Evolutionary conservation across 2,888 invertebrate genomes (phyloP).

Genomic region (Salticus scenicus): DNA sequence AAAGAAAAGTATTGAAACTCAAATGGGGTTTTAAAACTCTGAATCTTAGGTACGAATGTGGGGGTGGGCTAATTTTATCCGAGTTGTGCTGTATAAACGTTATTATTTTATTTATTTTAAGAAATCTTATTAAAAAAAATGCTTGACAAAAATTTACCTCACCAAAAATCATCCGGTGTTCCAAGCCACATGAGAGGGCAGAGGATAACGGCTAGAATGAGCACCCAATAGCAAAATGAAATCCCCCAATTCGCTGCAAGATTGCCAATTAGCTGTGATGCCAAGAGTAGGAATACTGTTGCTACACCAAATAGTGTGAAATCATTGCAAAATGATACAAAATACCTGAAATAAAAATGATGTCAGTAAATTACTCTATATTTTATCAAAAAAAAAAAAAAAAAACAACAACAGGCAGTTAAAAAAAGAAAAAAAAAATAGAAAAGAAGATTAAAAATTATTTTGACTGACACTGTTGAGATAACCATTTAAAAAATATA

Average conservation of each 20-base stretch:
- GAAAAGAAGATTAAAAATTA: not conserved
- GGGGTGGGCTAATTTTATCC: too few relatives aligned
- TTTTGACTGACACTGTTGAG: too few relatives aligned
- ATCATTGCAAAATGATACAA: slow-evolving; percentile 57
- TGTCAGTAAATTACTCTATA: not conserved
- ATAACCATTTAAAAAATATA: too few relatives aligned
- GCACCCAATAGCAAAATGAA: slow-evolving; percentile 88
- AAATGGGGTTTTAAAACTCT: too few relatives aligned
- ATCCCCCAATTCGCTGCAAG: slow-evolving; percentile 79
- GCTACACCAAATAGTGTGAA: slow-evolving; percentile 80
- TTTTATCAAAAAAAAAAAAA: not conserved
- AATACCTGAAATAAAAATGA: slow-evolving; percentile 71
- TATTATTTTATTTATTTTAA: too few relatives aligned
- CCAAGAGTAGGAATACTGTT: slow-evolving; percentile 82
- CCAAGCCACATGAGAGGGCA: slow-evolving; percentile 91
- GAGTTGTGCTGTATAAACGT: too few relatives aligned
- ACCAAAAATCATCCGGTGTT: slow-evolving; percentile 95
- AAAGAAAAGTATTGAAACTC: too few relatives aligned
- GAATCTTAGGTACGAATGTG: too few relatives aligned
- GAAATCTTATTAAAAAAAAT: too few relatives aligned
- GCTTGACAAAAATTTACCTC: slow-evolving; percentile 73
- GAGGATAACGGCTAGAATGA: slow-evolving; percentile 84
- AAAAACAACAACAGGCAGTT: not conserved
- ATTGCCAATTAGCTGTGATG: slow-evolving; percentile 84
- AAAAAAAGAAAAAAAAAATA: too few relatives aligned